Evolutionary conservation across 2,888 invertebrate species (phyloP).

Genomic region (Sipunculus nudus): DNA sequence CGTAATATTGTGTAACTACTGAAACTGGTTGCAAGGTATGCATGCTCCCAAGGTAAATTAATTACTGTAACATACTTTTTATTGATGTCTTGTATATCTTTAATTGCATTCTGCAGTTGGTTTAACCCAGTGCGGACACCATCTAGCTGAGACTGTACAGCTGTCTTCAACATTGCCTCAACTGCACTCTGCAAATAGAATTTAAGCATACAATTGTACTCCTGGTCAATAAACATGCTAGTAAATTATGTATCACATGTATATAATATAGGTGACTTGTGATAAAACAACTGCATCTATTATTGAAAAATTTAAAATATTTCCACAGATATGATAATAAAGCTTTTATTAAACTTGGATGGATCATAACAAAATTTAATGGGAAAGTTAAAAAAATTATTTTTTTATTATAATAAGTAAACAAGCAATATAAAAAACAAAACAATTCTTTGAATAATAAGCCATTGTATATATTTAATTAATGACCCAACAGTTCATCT

Average conservation of each 20-base stretch:
- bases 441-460: no score
- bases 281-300: neutral
- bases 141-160: constrained; percentile 97
- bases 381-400: no score
- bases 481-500: no score
- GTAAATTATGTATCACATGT: no score
- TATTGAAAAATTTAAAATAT: neutral
- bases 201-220: constrained; percentile 1
- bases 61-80: constrained; percentile 72
- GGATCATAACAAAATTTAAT: neutral
- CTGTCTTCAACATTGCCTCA: constrained; percentile 95
- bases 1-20: no score
- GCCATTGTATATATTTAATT: no score
- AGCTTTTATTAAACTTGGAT: neutral
- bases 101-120: constrained; percentile 85
- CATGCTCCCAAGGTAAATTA: no score
- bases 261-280: no score
- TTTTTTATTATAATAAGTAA: no score
- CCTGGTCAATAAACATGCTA: neutral
- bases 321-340: neutral
- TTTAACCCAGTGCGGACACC: constrained; percentile 93
- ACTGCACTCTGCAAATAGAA: constrained; percentile 77
- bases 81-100: constrained; percentile 79
- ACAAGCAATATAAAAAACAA: no score
- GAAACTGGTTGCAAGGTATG: no score